phyloP scores from a whole-genome alignment of 2,888 invertebrate species.

The Leuctra nigra region DNA sequence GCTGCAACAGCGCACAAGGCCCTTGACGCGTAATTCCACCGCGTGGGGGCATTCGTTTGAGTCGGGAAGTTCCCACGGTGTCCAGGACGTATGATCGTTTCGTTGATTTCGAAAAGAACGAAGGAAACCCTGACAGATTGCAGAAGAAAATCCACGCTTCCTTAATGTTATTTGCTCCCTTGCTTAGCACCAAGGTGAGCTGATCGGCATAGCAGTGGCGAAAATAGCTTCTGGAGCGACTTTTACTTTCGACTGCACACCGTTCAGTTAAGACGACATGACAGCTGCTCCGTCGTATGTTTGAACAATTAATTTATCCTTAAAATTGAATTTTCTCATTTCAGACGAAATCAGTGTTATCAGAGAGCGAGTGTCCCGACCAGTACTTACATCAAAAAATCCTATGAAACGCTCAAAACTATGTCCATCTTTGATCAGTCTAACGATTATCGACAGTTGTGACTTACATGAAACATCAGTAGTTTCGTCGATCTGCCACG shows the following conservation, averaged over 20 bases:
- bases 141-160: slow-evolving; percentile 28
- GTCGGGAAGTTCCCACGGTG: background rate
- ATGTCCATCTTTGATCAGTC: background rate
- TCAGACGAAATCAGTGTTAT: background rate
- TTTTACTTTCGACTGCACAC: slow-evolving; percentile 23
- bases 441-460: slow-evolving; percentile 2
- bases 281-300: slow-evolving; percentile 26
- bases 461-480: slow-evolving; percentile 1
- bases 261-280: slow-evolving; percentile 20
- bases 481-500: slow-evolving; percentile 14
- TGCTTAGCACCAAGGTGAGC: slow-evolving; percentile 29
- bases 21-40: slow-evolving; percentile 20
- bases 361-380: slow-evolving; percentile 4
- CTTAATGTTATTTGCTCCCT: slow-evolving; percentile 21
- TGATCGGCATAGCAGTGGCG: slow-evolving; percentile 25
- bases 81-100: slow-evolving; percentile 16
- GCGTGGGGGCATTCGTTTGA: slow-evolving; percentile 13
- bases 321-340: slow-evolving; percentile 9
- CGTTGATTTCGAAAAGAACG: slow-evolving; percentile 17
- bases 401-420: slow-evolving; percentile 14
- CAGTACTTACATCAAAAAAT: slow-evolving; percentile 17
- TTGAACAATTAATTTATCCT: slow-evolving; percentile 25
- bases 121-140: slow-evolving; percentile 21
- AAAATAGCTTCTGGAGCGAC: slow-evolving; percentile 19
- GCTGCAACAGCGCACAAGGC: background rate